These are phyloP conservation scores for Lophochroa leadbeateri DNA, from an alignment of 2,113 vertebrate species.

Conservation along the genomic window DNA sequence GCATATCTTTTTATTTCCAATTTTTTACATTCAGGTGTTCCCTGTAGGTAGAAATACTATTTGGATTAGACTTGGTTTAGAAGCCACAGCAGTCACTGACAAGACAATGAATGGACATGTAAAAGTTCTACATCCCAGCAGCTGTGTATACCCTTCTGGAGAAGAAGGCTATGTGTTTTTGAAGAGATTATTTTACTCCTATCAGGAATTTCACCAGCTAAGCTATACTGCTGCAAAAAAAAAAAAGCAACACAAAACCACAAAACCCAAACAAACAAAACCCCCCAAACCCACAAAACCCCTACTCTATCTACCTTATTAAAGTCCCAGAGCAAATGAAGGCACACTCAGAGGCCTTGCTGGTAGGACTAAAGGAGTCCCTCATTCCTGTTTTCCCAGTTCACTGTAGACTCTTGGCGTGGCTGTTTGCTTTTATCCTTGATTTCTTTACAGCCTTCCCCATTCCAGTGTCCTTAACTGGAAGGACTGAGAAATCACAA, in stretches of 20 bases:
- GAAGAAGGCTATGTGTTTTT: background rate
- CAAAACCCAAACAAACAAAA: background rate
- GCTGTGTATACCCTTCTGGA: background rate
- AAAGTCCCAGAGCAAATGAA: background rate
- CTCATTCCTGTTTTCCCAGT: background rate
- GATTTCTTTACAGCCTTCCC: background rate
- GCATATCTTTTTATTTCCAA: background rate
- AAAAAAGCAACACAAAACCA: background rate
- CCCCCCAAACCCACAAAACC: accelerated
- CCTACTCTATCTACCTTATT: background rate
- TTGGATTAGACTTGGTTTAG: background rate
- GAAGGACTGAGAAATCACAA: background rate
- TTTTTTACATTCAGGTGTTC: background rate
- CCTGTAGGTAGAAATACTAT: background rate
- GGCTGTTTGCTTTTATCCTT: background rate
- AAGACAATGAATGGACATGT: background rate
- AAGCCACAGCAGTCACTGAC: background rate
- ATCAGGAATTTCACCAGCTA: background rate
- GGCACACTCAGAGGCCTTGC: background rate
- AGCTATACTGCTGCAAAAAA: background rate
- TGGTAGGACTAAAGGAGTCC: accelerated
- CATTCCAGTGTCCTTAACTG: background rate
- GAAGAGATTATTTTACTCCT: background rate
- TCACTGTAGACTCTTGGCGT: background rate
- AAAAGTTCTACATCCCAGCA: background rate